These are phyloP conservation scores for Nothoprocta perdicaria DNA, from an alignment of 2,113 vertebrate genomes.

Conservation along the genomic window DNA sequence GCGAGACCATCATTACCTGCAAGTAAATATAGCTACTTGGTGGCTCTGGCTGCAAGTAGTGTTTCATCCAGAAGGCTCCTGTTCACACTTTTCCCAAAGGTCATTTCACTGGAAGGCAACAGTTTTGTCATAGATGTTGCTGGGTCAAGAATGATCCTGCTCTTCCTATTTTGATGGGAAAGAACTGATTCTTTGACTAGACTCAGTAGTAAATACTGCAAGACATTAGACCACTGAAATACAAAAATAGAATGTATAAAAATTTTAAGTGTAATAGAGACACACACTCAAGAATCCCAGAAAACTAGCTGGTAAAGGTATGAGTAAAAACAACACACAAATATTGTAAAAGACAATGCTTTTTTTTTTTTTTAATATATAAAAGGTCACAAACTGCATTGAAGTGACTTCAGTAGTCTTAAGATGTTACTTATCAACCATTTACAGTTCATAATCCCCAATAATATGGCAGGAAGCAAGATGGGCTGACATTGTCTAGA, in stretches of 20 bases:
- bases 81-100: neutral
- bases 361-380: neutral
- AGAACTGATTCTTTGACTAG: neutral
- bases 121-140: neutral
- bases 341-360: neutral
- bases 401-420: neutral
- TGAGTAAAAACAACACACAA: neutral
- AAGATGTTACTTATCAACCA: neutral
- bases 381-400: neutral
- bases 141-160: neutral
- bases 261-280: neutral
- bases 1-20: neutral
- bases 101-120: neutral
- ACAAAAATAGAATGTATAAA: neutral
- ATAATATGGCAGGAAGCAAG: slow-evolving; percentile 1
- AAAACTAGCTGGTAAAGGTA: neutral
- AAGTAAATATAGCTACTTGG: neutral
- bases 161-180: neutral
- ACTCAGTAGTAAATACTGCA: neutral
- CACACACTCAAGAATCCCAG: neutral
- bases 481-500: neutral
- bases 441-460: neutral
- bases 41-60: neutral
- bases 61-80: neutral
- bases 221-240: neutral